These are phyloP conservation scores for Brassicogethes aeneus DNA, from an alignment of 2,888 invertebrate species.

Conservation along the genomic window DNA sequence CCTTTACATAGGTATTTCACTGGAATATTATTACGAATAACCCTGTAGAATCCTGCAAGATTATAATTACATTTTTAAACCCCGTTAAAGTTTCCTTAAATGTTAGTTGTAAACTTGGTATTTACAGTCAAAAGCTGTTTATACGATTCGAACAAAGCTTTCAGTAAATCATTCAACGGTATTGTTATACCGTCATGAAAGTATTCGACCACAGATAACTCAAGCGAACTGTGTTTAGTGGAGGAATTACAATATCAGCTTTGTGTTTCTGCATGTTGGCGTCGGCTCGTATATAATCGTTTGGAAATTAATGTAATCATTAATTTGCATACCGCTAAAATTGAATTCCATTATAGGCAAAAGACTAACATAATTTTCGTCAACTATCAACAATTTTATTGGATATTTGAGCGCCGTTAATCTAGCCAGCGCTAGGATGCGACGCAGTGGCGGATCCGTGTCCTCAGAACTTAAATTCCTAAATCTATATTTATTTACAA, in stretches of 20 bases:
- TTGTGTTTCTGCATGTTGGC: conserved; percentile 5
- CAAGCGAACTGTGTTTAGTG: conserved; percentile 1
- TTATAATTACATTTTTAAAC: too few relatives aligned
- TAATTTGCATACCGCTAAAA: conserved; percentile 1
- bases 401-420: too few relatives aligned
- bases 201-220: conserved; percentile 5
- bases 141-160: not conserved
- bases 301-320: not conserved
- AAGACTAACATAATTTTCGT: not conserved
- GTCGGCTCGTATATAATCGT: conserved; percentile 8
- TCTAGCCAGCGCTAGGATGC: too few relatives aligned
- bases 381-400: not conserved
- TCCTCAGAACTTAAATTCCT: too few relatives aligned
- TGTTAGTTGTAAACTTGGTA: too few relatives aligned
- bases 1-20: too few relatives aligned
- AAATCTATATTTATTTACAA: too few relatives aligned
- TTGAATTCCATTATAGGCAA: not conserved
- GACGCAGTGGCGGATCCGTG: not conserved
- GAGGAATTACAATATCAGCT: conserved; percentile 8
- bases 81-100: too few relatives aligned
- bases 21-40: too few relatives aligned
- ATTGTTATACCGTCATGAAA: not conserved
- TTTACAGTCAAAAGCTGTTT: too few relatives aligned
- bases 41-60: too few relatives aligned
- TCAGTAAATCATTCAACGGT: not conserved